Evolutionary conservation across 30 jellyfish, hydroid and myxozoan species (phyloP), one percentile per base, ranked within the genome.

Genomic region (Pseudorhiza aurosa): DNA sequence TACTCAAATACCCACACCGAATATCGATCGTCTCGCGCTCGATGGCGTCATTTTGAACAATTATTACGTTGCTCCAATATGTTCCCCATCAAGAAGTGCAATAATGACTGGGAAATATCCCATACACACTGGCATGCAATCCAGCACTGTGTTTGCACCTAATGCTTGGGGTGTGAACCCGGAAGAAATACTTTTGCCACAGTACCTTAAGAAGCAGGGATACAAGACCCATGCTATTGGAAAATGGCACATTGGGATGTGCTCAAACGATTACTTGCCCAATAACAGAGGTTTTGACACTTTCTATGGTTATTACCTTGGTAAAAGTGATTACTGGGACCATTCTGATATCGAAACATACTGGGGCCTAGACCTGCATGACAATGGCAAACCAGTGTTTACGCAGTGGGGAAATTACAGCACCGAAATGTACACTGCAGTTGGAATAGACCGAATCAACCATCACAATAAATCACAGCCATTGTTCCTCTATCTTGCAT

Each of bases 91-190:
- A 17, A 60, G 98, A 58, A 85, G 98, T 59, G 98, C 98, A 0
- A 77, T 92, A 24, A 77, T 92, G 96, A 92, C 98, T 28, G 98
- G 98, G 46, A 85, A 93, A 44, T 92, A 92, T 53, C 98, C 98
- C 37, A 92, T 92, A 1, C 96, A 92, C 64, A 92, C 98, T 22
- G 98, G 98, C 4, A 92, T 85, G 96, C 98, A 92, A 60, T 49
- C 93, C 39, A 85, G 91, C 62, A 81, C 94, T 6, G 84, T 92
- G 15, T 85, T 59, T 43, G 98, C 86, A 1, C 88, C 96, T 27
- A 85, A 92, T 73, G 90, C 98, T 8, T 92, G 98, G 98, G 98
- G 98, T 7, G 75, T 92, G 14, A 89, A 85, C 44, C 88, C 85
- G 21, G 62, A 77, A 32, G 96, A 85, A 68, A 47, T 45, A 14